Base-by-base conservation (phyloP, 2,888 invertebrate genomes). In the Pterobdella sp. region DNA sequence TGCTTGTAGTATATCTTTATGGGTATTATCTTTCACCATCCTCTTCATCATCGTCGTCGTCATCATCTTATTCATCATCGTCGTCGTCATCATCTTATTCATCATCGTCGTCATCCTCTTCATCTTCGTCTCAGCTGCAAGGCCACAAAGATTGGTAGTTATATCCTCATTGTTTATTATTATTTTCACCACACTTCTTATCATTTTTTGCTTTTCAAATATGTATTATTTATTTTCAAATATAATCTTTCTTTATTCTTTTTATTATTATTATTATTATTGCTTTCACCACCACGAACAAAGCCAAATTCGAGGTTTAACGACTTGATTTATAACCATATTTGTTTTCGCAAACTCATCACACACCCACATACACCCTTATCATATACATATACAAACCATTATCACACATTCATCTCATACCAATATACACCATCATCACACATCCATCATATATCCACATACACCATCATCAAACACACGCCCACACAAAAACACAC, bases 21-120 rank as follows among this genome's bases (percentile, higher is more conserved):
- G 14, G 52, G n/a, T 49, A 18, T 49, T n/a, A 49, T 49, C n/a
- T 49, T n/a, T 18, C n/a, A 14, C 14, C n/a, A 14, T 49, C n/a
- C n/a, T 49, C n/a, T 49, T 49, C 52, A 49, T 49, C 52, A 49
- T 49, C 52, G n/a, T 49, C 52, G 52, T 49, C n/a, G n/a, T 49
- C 52, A 49, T n/a, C n/a, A n/a, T 18, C 14, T 14, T 18, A 63
- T 10, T 26, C 63, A 29, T 14, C 63, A 29, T 14, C 63, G 7
- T 63, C 63, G n/a, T 10, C 7, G n/a, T 29, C 63, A 63, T 14
- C 63, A 63, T 63, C 63, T 14, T 14, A n/a, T n/a, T 14, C 63
- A 29, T 14, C 7, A n/a, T n/a, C 63, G n/a, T 14, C 63, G n/a
- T 14, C 7, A 42, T 42, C 42, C 49, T 42, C 49, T 42, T 42